Evolutionary conservation across 2,888 invertebrate genomes (phyloP), one percentile per base, ranked within the genome.

Genomic region (Glaucopsyche alexis): DNA sequence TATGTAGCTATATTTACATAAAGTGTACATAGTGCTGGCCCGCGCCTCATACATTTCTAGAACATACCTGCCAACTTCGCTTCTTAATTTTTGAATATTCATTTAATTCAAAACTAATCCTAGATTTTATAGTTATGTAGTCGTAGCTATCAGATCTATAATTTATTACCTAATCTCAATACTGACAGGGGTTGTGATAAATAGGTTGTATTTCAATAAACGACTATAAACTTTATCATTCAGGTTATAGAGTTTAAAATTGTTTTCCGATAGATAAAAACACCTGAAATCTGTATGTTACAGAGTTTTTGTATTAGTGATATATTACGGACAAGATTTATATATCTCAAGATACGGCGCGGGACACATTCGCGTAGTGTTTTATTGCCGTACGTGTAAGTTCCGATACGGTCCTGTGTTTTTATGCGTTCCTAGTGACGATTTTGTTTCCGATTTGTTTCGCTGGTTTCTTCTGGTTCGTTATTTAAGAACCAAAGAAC

Each of bases 251-350:
- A 60, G 60, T 60, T 60, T 60, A 14, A 60, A 60, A 60, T 60
- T 9, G 38, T 29, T 60, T 11, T 13, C 0, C 14, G 1, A 60
- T 60, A 60, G 13, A 7, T 38, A 29, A 13, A 13, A 60, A 6
- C 60, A 60, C 60, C 60, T 60, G 60, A 60, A 60, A 60, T 60
- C 13, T 60, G 60, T 60, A 60, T 60, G 60, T 38, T 29, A 60
- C 60, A 29, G 19, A 55, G 60, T 60, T 60, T 60, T 60, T 60
- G 60, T 60, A 60, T 60, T 60, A 60, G 60, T 60, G 60, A 60
- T 60, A 60, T 60, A 60, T 60, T 60, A 60, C 60, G 13, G 60
- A 14, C 60, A 6, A 60, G 60, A 60, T 60, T 60, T 60, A 60
- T 60, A 60, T 47, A 47, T 47, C 60, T 60, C 11, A 7, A 60